phyloP scores from a whole-genome alignment of 2,797 vertebrate genomes.

The Meda fulgida region DNA sequence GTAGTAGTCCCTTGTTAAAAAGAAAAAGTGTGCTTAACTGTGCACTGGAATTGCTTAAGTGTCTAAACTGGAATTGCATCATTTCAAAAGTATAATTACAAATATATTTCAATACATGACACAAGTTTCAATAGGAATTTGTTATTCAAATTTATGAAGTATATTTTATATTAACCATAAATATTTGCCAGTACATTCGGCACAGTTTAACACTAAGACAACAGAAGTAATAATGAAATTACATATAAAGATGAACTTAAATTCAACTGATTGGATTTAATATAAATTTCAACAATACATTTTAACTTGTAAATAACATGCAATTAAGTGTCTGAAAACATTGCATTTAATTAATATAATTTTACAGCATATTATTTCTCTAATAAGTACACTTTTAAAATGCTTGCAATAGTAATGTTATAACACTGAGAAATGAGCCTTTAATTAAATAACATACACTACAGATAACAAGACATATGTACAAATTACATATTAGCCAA shows the following conservation, averaged over 20 bases:
- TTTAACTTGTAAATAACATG: background rate
- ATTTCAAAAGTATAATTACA: background rate
- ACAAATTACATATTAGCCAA: background rate
- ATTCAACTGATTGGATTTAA: background rate
- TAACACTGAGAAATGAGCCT: background rate
- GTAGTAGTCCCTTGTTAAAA: background rate
- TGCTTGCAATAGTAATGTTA: background rate
- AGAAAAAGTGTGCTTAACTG: background rate
- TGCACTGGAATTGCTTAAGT: background rate
- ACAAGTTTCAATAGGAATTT: too few species aligned
- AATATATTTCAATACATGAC: background rate
- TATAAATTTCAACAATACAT: background rate
- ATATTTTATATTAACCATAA: background rate
- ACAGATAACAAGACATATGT: background rate
- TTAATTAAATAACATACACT: background rate
- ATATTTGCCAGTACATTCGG: background rate
- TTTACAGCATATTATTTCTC: background rate
- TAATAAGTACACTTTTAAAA: background rate
- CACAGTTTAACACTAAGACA: background rate
- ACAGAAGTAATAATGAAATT: background rate
- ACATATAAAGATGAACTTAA: background rate
- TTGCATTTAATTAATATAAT: background rate
- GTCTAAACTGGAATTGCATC: background rate
- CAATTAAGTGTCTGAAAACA: background rate
- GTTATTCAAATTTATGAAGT: background rate